Evolutionary conservation across 2,797 vertebrate genomes (phyloP).

Genomic region (Aplochiton taeniatus): DNA sequence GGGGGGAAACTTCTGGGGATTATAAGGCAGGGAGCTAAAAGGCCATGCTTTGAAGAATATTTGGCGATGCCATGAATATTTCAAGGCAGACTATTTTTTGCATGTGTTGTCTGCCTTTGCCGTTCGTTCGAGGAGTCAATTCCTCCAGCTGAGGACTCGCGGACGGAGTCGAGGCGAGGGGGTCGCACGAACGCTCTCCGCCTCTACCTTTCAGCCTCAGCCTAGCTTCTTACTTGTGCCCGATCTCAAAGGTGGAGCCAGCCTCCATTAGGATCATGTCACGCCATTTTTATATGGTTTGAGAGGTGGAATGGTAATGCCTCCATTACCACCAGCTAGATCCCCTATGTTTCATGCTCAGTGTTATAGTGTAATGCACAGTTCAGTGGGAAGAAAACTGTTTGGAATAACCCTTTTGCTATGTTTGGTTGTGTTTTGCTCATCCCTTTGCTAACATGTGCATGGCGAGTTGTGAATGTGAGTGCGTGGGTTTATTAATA

Average conservation of each 20-base stretch:
- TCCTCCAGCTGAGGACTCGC: constrained; percentile 28
- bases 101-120: constrained; percentile 44
- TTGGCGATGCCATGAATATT: constrained; percentile 69
- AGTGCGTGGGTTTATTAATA: too few relatives aligned
- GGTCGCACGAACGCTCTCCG: constrained; percentile 16
- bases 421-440: too few relatives aligned
- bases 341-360: too few relatives aligned
- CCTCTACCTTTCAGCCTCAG: constrained; percentile 24
- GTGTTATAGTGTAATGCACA: too few relatives aligned
- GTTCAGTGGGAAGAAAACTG: too few relatives aligned
- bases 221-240: constrained; percentile 24
- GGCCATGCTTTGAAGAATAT: constrained; percentile 58
- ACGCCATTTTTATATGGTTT: too few relatives aligned
- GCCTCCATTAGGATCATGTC: too few relatives aligned
- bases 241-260: constrained; percentile 27
- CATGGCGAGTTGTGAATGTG: too few relatives aligned
- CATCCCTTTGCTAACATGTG: too few relatives aligned
- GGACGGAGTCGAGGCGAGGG: constrained; percentile 25
- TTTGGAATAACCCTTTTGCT: too few relatives aligned
- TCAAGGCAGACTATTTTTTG: constrained; percentile 67
- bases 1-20: constrained; percentile 38
- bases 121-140: constrained; percentile 37
- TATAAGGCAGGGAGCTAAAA: constrained; percentile 47
- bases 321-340: too few relatives aligned
- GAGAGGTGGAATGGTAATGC: too few relatives aligned